These are phyloP conservation scores for Lycia hirtaria DNA, from an alignment of 2,888 invertebrate genomes.

Conservation along the genomic window DNA sequence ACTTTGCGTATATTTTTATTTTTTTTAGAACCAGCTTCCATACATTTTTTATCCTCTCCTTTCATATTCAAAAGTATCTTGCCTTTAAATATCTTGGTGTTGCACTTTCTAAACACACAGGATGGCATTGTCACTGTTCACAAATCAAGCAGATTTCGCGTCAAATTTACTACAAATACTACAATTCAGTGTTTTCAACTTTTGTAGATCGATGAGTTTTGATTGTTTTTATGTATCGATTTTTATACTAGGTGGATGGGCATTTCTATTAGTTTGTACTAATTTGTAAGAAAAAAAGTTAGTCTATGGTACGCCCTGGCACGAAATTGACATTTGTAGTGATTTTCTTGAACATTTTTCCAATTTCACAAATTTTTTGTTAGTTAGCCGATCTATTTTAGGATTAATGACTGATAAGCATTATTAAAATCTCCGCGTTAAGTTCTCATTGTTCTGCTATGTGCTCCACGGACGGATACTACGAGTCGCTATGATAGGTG, in stretches of 20 bases:
- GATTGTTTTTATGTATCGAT: background rate
- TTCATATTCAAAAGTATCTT: too few relatives aligned
- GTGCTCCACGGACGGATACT: slow-evolving; percentile 46
- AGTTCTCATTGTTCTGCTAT: slow-evolving; percentile 52
- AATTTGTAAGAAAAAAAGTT: slow-evolving; percentile 38
- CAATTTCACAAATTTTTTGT: slow-evolving; percentile 66
- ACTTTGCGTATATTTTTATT: too few relatives aligned
- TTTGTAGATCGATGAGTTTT: too few relatives aligned
- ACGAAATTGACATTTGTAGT: slow-evolving; percentile 59
- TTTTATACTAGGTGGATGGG: background rate
- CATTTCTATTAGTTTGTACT: slow-evolving; percentile 15
- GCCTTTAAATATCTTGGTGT: too few relatives aligned
- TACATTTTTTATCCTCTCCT: too few relatives aligned
- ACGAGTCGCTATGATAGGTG: slow-evolving; percentile 38
- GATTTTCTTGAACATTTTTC: slow-evolving; percentile 69
- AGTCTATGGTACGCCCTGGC: slow-evolving; percentile 51
- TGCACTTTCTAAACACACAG: too few relatives aligned
- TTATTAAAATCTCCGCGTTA: slow-evolving; percentile 58
- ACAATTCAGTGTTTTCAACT: too few relatives aligned
- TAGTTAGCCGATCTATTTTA: slow-evolving; percentile 75
- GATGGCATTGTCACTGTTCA: too few relatives aligned
- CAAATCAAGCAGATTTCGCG: too few relatives aligned
- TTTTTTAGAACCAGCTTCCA: too few relatives aligned
- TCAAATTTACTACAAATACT: too few relatives aligned
- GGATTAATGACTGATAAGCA: slow-evolving; percentile 78